These are phyloP conservation scores for Allophyes oxyacanthae DNA, from an alignment of 2,888 invertebrate species.

Conservation along the genomic window DNA sequence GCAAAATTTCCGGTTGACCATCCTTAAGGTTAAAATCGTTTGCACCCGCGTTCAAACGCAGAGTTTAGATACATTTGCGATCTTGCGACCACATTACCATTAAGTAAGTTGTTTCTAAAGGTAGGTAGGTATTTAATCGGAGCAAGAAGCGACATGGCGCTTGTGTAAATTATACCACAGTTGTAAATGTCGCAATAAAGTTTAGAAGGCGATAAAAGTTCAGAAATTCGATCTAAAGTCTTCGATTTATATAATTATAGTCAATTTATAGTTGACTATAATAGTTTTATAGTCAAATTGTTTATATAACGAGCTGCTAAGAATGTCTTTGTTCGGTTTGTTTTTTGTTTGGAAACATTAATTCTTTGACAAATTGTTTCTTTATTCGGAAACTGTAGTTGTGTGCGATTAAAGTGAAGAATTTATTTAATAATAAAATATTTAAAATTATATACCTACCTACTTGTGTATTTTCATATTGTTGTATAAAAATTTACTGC, in stretches of 20 bases:
- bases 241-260: conserved; percentile 3
- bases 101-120: no score
- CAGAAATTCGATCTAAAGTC: not conserved
- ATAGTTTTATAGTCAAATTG: conserved; percentile 38
- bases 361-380: not conserved
- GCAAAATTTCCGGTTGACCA: no score
- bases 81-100: no score
- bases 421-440: not conserved
- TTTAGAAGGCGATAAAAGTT: not conserved
- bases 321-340: conserved; percentile 2
- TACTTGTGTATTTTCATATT: not conserved
- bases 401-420: not conserved
- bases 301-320: conserved; percentile 37
- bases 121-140: not conserved
- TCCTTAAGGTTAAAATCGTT: no score
- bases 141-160: not conserved
- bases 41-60: no score
- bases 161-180: not conserved
- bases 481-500: not conserved
- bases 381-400: not conserved
- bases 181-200: not conserved
- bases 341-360: not conserved
- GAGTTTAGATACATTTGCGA: no score
- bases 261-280: conserved; percentile 11
- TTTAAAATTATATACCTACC: not conserved